These are phyloP conservation scores for Papilio polytes DNA, from an alignment of 1,140 invertebrate genomes.

Conservation along the genomic window DNA sequence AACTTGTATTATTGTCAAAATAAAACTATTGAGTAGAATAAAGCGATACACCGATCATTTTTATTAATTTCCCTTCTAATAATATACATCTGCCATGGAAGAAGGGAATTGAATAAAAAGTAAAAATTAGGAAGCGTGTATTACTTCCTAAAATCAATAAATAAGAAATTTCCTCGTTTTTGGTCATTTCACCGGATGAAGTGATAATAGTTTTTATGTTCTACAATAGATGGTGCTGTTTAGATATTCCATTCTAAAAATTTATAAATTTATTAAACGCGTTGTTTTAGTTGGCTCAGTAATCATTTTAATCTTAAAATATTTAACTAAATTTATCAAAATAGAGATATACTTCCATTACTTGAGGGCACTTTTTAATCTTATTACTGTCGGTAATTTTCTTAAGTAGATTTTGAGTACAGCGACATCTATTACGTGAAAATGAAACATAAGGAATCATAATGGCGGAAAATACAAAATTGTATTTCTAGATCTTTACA, in stretches of 20 bases:
- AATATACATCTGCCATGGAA: constrained; percentile 13
- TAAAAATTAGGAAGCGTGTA: constrained; percentile 21
- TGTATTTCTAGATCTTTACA: too few relatives aligned
- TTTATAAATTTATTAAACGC: not conserved
- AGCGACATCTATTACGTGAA: constrained; percentile 1
- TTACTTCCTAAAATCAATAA: constrained; percentile 37
- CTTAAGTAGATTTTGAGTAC: not conserved
- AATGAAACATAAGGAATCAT: not conserved
- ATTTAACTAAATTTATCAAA: not conserved
- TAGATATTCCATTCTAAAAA: not conserved
- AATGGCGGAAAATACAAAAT: too few relatives aligned
- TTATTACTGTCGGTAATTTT: not conserved
- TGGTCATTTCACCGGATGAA: not conserved
- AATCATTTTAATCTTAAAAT: too few relatives aligned
- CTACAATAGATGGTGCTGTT: constrained; percentile 26
- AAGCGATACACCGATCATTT: not conserved
- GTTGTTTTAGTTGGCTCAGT: too few relatives aligned
- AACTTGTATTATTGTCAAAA: not conserved
- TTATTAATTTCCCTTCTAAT: constrained; percentile 5
- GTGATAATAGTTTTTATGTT: not conserved
- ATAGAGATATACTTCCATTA: not conserved
- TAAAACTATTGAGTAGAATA: not conserved
- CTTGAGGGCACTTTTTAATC: not conserved
- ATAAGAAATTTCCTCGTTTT: constrained; percentile 33
- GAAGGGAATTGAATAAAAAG: constrained; percentile 34